These are phyloP conservation scores for Drosophila bunnanda DNA, from an alignment of 2,888 invertebrate genomes.

Conservation along the genomic window DNA sequence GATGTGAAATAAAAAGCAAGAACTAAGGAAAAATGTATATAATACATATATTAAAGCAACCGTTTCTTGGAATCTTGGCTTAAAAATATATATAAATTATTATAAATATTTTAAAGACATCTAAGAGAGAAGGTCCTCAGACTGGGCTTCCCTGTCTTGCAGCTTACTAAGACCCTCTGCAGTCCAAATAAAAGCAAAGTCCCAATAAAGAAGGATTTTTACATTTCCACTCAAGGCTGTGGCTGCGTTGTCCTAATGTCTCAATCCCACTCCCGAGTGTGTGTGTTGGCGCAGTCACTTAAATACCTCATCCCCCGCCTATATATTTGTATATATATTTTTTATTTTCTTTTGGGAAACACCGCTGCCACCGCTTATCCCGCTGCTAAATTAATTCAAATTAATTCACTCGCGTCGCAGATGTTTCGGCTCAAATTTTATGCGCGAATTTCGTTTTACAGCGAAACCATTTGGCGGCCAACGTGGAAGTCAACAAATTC, in stretches of 20 bases:
- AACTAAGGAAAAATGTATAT: background rate
- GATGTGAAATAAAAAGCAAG: background rate
- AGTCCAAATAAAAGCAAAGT: conserved; percentile 54
- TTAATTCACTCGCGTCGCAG: conserved; percentile 81
- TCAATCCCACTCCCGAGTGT: conserved; percentile 45
- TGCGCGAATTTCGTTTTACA: conserved; percentile 77
- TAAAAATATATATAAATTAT: background rate
- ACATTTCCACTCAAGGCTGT: conserved; percentile 61
- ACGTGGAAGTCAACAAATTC: conserved; percentile 25
- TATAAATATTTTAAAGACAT: background rate
- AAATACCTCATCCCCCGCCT: conserved; percentile 38
- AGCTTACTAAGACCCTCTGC: conserved; percentile 38
- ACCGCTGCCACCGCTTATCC: conserved; percentile 14
- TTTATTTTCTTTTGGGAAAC: background rate
- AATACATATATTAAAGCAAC: background rate
- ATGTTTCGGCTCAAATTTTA: conserved; percentile 80
- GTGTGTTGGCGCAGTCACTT: conserved; percentile 73
- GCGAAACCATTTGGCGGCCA: conserved; percentile 66
- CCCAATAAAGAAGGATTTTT: conserved; percentile 50
- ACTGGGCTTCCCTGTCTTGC: background rate
- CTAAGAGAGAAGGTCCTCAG: too few relatives aligned
- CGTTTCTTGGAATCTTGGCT: background rate
- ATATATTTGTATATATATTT: background rate
- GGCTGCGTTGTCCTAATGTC: conserved; percentile 63
- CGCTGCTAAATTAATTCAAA: conserved; percentile 80